A percentile compares a stretch with the other conserved stretches of the same genome.
Conservation (phyloP, 2,888 invertebrate genomes). For the Leptopterna dolabrata region DNA sequence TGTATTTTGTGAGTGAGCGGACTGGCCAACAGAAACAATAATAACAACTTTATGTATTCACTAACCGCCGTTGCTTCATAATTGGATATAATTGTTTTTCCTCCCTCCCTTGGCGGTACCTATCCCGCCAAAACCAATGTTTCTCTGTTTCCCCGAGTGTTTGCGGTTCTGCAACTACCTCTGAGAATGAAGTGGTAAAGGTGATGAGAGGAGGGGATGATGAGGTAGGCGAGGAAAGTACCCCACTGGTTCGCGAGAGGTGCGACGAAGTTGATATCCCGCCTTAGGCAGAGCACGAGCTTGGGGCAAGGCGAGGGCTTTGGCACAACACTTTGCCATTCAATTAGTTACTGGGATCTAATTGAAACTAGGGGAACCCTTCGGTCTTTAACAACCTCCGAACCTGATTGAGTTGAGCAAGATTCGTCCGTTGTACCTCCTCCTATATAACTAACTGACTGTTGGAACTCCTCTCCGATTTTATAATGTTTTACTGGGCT, state of each 20-base stretch:
- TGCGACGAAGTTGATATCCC: slow-evolving; percentile 34
- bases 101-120: not conserved
- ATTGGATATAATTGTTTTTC: not conserved
- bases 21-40: not conserved
- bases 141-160: not conserved
- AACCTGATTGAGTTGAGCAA: slow-evolving; percentile 35
- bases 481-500: not conserved
- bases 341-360: slow-evolving; percentile 37
- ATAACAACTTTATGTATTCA: not conserved
- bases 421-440: slow-evolving; percentile 8
- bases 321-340: slow-evolving; percentile 41
- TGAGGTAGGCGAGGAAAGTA: not conserved
- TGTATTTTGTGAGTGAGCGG: not conserved
- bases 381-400: slow-evolving; percentile 33
- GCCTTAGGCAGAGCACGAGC: slow-evolving; percentile 34
- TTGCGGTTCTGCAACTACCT: not conserved
- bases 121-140: not conserved
- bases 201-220: not conserved
- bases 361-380: slow-evolving; percentile 33
- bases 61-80: not conserved
- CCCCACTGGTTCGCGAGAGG: not conserved
- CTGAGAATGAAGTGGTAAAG: not conserved
- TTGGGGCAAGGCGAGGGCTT: slow-evolving; percentile 9
- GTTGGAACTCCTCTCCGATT: not conserved
- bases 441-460: not conserved